These are phyloP conservation scores for Daubentonia madagascariensis DNA, from an alignment of 2,113 vertebrate genomes.

Conservation along the genomic window DNA sequence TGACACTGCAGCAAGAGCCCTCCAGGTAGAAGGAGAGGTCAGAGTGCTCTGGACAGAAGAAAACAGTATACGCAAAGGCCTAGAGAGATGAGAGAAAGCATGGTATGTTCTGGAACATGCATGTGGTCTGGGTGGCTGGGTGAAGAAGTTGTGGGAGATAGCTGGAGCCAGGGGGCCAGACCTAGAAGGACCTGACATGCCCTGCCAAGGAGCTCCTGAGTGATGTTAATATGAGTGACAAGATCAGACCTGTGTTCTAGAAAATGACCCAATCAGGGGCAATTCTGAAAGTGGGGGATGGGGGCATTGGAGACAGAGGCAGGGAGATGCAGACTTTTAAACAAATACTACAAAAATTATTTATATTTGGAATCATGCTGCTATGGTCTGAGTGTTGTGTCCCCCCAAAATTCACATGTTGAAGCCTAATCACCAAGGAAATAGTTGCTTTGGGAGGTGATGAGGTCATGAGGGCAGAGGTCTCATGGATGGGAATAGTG, in stretches of 20 bases:
- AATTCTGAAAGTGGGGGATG: background rate
- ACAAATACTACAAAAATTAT: background rate
- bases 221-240: background rate
- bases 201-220: background rate
- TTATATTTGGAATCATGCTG: background rate
- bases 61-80: background rate
- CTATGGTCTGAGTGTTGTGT: too few species aligned
- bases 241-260: background rate
- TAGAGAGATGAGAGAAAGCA: background rate
- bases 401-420: background rate
- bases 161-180: background rate
- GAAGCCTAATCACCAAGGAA: background rate
- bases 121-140: background rate
- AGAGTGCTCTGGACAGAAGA: background rate
- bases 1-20: background rate
- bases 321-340: background rate
- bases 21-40: background rate
- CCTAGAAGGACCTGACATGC: rapidly evolving
- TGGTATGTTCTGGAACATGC: background rate
- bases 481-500: background rate
- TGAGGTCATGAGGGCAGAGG: background rate
- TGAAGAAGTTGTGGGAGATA: background rate
- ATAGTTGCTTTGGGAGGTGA: background rate
- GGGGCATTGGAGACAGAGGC: background rate
- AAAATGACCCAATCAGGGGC: background rate